phyloP scores from a whole-genome alignment of 2,888 invertebrate genomes.

The Bedellia somnulentella region DNA sequence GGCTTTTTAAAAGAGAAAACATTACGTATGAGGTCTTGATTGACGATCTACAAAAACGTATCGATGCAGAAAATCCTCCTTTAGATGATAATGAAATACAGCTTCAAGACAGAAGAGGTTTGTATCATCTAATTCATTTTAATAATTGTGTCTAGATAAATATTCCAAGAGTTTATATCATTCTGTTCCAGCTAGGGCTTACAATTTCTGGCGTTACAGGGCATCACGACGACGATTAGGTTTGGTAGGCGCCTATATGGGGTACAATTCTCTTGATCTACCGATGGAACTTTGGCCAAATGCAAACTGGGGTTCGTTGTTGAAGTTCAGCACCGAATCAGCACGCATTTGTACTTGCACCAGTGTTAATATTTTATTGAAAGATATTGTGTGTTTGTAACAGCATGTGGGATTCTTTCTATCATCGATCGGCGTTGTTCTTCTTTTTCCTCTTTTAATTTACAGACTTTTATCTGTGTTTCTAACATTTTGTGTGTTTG shows the following conservation, averaged over 20 bases:
- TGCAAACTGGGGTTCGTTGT: conserved; percentile 66
- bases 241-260: conserved; percentile 48
- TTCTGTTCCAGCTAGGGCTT: conserved; percentile 61
- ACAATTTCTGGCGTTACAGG: conserved; percentile 62
- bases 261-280: conserved; percentile 55
- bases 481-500: background rate
- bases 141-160: background rate
- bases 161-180: conserved; percentile 29
- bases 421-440: background rate
- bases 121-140: conserved; percentile 14
- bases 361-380: conserved; percentile 1
- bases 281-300: conserved; percentile 62
- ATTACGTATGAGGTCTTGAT: conserved; percentile 73
- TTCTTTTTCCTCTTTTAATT: too few relatives aligned
- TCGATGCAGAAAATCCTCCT: conserved; percentile 78
- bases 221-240: conserved; percentile 38
- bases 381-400: conserved; percentile 1
- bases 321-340: conserved; percentile 27
- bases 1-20: conserved; percentile 62
- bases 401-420: conserved; percentile 1
- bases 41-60: conserved; percentile 75
- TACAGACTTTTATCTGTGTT: background rate
- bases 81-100: conserved; percentile 67
- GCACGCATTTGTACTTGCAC: conserved; percentile 11
- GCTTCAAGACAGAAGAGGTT: conserved; percentile 72